phyloP scores from a whole-genome alignment of 2,113 vertebrate species.

The Equus przewalskii region DNA sequence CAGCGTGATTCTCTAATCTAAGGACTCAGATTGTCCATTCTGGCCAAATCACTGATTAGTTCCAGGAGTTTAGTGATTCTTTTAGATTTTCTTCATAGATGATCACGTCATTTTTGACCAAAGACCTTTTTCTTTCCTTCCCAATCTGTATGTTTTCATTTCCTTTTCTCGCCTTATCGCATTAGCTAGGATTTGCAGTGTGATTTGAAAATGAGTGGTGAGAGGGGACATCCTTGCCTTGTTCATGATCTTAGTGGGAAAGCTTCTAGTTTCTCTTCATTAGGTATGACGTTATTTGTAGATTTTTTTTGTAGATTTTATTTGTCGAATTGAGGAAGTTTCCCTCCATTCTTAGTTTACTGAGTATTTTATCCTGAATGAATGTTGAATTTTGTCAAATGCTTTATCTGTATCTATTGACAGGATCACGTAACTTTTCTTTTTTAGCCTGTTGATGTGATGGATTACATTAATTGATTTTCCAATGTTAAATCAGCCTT shows the following conservation, averaged over 20 bases:
- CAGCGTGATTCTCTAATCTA: background rate
- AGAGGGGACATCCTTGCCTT: background rate
- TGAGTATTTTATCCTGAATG: background rate
- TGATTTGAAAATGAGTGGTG: background rate
- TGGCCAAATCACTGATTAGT: background rate
- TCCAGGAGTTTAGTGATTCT: background rate
- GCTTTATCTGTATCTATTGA: background rate
- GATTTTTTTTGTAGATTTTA: background rate
- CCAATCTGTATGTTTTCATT: background rate
- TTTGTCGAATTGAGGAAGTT: background rate
- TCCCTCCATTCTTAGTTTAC: background rate
- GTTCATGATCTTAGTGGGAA: background rate
- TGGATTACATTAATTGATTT: background rate
- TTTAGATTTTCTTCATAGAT: background rate
- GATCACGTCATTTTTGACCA: background rate
- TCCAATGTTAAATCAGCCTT: background rate
- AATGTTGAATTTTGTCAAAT: background rate
- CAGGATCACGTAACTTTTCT: background rate
- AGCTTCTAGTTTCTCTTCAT: background rate
- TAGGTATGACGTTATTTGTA: background rate
- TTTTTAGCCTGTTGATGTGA: background rate
- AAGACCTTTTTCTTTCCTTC: background rate
- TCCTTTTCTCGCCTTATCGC: background rate
- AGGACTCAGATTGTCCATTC: background rate
- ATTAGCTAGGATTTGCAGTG: background rate